These are phyloP conservation scores for Shargacucullia verbasci DNA, from an alignment of 2,888 invertebrate species.

Conservation along the genomic window DNA sequence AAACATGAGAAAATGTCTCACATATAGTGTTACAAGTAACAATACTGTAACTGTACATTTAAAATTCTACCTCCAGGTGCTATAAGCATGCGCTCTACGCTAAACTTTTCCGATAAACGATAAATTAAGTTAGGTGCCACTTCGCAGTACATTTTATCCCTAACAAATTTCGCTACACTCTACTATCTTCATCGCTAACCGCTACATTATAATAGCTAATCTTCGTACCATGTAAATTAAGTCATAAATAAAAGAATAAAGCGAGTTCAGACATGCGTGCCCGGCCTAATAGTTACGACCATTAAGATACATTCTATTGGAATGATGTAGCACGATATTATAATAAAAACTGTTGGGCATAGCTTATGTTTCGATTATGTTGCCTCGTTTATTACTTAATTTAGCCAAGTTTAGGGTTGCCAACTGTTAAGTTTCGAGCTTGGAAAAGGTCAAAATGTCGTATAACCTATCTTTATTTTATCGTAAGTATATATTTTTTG, in stretches of 20 bases:
- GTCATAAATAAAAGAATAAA: constrained; percentile 57
- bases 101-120: constrained; percentile 47
- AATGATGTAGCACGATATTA: constrained; percentile 66
- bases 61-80: constrained; percentile 28
- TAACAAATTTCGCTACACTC: constrained; percentile 42
- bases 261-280: constrained; percentile 53
- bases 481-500: no score
- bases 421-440: constrained; percentile 50
- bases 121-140: constrained; percentile 47
- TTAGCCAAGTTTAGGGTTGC: constrained; percentile 68
- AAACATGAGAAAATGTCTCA: constrained; percentile 25
- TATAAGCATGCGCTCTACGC: constrained; percentile 35
- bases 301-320: constrained; percentile 64
- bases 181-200: constrained; percentile 39
- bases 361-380: constrained; percentile 75
- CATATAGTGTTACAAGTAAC: constrained; percentile 29
- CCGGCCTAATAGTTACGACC: constrained; percentile 54
- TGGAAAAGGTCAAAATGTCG: constrained; percentile 29
- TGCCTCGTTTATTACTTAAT: constrained; percentile 85
- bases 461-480: constrained; percentile 13
- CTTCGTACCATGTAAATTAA: constrained; percentile 55
- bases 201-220: constrained; percentile 42
- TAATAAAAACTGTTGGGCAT: constrained; percentile 68
- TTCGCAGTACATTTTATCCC: constrained; percentile 34
- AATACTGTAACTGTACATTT: constrained; percentile 22